phyloP scores from a whole-genome alignment of 2,888 invertebrate species.

The Hydrotaea diabolus region DNA sequence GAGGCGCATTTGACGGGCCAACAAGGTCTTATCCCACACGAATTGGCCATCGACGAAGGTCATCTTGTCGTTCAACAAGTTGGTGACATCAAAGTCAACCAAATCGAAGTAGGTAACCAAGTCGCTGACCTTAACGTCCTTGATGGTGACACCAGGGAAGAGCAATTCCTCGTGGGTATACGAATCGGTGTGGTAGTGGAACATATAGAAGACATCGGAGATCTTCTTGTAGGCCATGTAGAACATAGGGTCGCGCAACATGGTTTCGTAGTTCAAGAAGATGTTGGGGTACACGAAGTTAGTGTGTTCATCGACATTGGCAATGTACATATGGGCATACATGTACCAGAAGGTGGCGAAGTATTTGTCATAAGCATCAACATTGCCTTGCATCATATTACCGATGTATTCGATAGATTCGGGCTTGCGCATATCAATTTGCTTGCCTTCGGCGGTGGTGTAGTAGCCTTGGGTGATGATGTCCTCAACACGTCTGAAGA shows the following conservation, averaged over 20 bases:
- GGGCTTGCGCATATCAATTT: constrained; percentile 71
- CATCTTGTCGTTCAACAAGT: constrained; percentile 82
- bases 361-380: constrained; percentile 74
- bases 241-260: constrained; percentile 87
- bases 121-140: constrained; percentile 84
- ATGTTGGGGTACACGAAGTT: constrained; percentile 81
- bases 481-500: constrained; percentile 81
- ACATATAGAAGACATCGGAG: constrained; percentile 82
- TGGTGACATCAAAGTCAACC: constrained; percentile 85
- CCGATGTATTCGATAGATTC: constrained; percentile 83
- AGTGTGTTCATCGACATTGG: constrained; percentile 68
- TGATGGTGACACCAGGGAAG: constrained; percentile 85
- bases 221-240: constrained; percentile 85
- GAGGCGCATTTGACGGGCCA: constrained; percentile 84
- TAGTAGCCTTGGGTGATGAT: constrained; percentile 81
- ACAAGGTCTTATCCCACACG: constrained; percentile 78
- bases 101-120: constrained; percentile 88
- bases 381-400: constrained; percentile 82
- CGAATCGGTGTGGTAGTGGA: constrained; percentile 83
- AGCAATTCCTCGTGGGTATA: constrained; percentile 84
- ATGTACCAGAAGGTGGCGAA: constrained; percentile 71
- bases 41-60: constrained; percentile 80
- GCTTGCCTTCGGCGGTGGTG: constrained; percentile 68
- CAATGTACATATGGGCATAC: constrained; percentile 65
- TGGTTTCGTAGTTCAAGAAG: constrained; percentile 85